Conservation (phyloP, 2,797 vertebrate genomes). For the Artibeus jamaicensis region DNA sequence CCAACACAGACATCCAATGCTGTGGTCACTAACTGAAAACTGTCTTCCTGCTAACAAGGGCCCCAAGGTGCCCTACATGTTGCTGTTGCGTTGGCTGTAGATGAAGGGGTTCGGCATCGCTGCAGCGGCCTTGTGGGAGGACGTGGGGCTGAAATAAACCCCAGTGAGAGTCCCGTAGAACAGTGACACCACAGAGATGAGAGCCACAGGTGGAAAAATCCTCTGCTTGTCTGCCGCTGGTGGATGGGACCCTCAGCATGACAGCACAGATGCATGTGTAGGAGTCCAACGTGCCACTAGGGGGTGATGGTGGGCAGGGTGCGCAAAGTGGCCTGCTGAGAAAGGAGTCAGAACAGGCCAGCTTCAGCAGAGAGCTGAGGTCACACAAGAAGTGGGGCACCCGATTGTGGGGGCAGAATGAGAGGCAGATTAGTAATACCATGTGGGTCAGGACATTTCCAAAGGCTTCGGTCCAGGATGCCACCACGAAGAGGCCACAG, state of each 20-base stretch:
- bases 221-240: not conserved
- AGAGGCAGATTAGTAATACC: not conserved
- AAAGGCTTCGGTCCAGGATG: not conserved
- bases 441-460: conserved; percentile 34
- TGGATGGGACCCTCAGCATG: not conserved
- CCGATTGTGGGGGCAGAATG: not conserved
- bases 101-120: conserved; percentile 50
- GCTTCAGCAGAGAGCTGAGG: conserved; percentile 35
- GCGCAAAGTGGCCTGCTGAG: not conserved
- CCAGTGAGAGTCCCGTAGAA: conserved; percentile 49
- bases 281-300: not conserved
- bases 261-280: not conserved
- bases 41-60: not conserved
- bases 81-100: not conserved
- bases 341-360: not conserved
- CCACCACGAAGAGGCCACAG: conserved; percentile 2
- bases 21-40: not conserved
- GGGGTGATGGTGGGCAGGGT: not conserved
- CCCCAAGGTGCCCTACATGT: not conserved
- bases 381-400: conserved; percentile 37
- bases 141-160: conserved; percentile 60
- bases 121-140: not conserved
- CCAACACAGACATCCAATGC: too few species aligned
- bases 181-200: conserved; percentile 43
- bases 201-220: conserved; percentile 68